Percentiles rank a stretch among this genome's conserved stretches.
These are phyloP conservation scores for Dyspetes luteomarginatus DNA, from an alignment of 2,888 invertebrate genomes.

Conservation along the genomic window DNA sequence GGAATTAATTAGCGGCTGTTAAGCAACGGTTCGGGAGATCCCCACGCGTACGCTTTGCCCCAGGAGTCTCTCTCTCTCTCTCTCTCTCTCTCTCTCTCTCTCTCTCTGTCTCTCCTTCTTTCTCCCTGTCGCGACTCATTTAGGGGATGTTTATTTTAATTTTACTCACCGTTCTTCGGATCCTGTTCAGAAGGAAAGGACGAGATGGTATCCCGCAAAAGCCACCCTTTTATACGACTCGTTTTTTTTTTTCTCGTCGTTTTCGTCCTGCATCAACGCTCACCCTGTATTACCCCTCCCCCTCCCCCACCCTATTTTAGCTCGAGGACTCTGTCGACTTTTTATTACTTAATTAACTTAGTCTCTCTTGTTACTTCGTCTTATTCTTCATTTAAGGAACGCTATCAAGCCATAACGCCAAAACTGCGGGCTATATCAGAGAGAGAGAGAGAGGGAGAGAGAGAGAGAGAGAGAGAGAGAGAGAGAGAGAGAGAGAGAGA, in stretches of 20 bases:
- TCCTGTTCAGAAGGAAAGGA: constrained; percentile 44
- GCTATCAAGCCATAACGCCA: neutral
- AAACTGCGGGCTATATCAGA: neutral
- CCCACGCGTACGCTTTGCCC: constrained; percentile 26
- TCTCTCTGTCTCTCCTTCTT: too few relatives aligned
- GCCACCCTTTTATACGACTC: constrained; percentile 41
- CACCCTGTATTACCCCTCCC: constrained; percentile 14
- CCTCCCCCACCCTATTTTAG: constrained; percentile 3
- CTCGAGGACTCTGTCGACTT: constrained; percentile 73
- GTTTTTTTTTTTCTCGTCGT: neutral
- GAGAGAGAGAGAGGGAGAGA: neutral
- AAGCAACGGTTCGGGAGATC: constrained; percentile 69
- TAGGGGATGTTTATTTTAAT: constrained; percentile 82
- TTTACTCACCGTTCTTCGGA: constrained; percentile 69
- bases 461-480: too few relatives aligned
- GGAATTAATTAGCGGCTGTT: constrained; percentile 81
- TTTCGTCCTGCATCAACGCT: constrained; percentile 39
- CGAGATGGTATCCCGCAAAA: constrained; percentile 39
- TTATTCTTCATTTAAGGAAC: constrained; percentile 62
- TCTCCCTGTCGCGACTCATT: constrained; percentile 78
- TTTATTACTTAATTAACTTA: constrained; percentile 82
- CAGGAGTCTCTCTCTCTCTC: constrained; percentile 45
- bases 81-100: too few relatives aligned
- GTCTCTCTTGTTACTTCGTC: constrained; percentile 64
- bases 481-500: too few relatives aligned